These are phyloP conservation scores for Lutraria lutraria DNA, from an alignment of 2,888 invertebrate genomes.

Conservation along the genomic window DNA sequence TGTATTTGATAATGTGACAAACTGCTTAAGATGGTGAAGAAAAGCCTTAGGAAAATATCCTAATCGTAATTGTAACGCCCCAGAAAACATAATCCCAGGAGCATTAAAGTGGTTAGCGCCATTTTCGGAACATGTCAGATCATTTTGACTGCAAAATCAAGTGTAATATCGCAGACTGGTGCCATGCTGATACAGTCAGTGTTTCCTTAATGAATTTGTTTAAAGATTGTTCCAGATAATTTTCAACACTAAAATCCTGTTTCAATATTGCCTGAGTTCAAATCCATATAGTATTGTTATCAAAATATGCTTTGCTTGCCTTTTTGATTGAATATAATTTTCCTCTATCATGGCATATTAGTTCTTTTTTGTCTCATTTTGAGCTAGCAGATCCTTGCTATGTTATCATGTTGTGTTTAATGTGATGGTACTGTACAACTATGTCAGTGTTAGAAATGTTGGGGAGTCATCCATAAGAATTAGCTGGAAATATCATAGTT, in stretches of 20 bases:
- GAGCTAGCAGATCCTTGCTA: too few relatives aligned
- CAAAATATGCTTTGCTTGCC: neutral
- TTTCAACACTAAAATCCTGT: neutral
- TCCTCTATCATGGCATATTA: too few relatives aligned
- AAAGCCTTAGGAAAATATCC: neutral
- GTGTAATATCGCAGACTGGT: slow-evolving; percentile 18
- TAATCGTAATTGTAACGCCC: neutral
- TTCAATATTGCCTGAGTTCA: neutral
- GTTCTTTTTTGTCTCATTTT: too few relatives aligned
- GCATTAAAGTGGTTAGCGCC: slow-evolving; percentile 9
- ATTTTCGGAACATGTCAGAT: slow-evolving; percentile 1
- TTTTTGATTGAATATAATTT: neutral
- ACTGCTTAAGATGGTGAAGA: neutral
- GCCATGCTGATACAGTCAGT: neutral
- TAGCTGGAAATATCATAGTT: too few relatives aligned
- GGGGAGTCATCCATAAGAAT: too few relatives aligned
- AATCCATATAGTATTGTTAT: neutral
- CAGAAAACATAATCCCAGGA: neutral
- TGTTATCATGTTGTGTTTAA: too few relatives aligned
- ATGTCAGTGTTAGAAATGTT: too few relatives aligned
- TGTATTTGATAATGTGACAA: slow-evolving; percentile 16
- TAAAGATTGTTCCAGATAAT: neutral
- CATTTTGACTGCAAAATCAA: neutral
- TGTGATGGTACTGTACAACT: too few relatives aligned
- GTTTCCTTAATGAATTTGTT: neutral